Conservation (phyloP, 2,113 vertebrate genomes). For the Toxostoma redivivum region DNA sequence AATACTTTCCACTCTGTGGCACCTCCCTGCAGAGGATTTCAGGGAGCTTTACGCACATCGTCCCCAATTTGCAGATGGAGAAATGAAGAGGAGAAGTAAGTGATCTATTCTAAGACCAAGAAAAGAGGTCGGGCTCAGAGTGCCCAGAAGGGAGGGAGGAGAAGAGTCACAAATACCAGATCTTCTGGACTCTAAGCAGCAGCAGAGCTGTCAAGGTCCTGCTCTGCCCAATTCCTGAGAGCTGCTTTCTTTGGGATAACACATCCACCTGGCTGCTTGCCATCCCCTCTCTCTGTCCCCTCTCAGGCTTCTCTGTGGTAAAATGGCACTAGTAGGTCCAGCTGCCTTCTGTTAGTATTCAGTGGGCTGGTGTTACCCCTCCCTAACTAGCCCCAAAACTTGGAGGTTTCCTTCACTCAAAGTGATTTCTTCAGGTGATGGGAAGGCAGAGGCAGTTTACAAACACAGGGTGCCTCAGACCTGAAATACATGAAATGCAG, state of each 20-base stretch:
- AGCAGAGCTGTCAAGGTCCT: background rate
- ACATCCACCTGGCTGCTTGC: background rate
- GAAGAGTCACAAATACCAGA: background rate
- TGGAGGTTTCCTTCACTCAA: background rate
- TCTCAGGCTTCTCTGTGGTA: background rate
- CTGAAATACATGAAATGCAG: background rate
- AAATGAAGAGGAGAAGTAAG: background rate
- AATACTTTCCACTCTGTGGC: constrained; percentile 53
- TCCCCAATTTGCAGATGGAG: background rate
- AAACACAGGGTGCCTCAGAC: background rate
- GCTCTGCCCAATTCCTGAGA: background rate
- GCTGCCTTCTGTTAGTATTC: background rate
- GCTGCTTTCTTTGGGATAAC: background rate
- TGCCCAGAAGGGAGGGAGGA: background rate
- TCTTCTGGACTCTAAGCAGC: background rate
- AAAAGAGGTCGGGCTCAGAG: background rate
- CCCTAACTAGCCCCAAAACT: background rate
- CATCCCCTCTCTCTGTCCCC: background rate
- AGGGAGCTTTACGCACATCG: background rate
- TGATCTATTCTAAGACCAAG: background rate
- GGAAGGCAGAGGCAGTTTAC: background rate
- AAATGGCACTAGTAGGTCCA: background rate
- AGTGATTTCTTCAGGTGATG: background rate
- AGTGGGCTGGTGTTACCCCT: rapidly evolving
- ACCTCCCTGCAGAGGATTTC: constrained; percentile 51